Evolutionary conservation across 1,140 invertebrate genomes (phyloP), one percentile per base, ranked within the genome.

Genomic region (Galleria mellonella): DNA sequence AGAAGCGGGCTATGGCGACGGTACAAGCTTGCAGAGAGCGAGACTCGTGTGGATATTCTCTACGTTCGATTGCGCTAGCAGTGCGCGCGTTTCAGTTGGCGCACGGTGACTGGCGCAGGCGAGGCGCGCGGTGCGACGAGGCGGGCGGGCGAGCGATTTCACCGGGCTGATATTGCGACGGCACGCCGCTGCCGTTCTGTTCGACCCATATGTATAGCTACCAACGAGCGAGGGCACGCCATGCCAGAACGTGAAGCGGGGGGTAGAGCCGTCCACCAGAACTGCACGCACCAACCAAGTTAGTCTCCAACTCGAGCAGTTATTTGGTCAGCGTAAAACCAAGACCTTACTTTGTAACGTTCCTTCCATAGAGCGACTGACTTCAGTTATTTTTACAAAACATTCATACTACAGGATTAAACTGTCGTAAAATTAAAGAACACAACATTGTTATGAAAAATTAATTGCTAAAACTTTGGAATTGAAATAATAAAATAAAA

Each of bases 81-180:
- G 77, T 82, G 79, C 79, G 79, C 79, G 76, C 79, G 74, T 81
- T 83, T 77, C 79, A 78, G 76, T 77, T 83, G 79, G 79, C 79
- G 79, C 76, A 83, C 74, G 65, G 71, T 72, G 79, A 79, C 79
- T 79, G 79, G 77, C 72, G 79, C 76, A 75, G 79, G 66, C 73
- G 63, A 72, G 74, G 78, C 65, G 69, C 53, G 75, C 68, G 75
- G 73, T 64, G 72, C 63, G 72, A 52, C 68, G 74, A 65, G 55
- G 76, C 72, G 74, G 76, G 76, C 73, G 72, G 74, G 70, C 73
- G 74, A 73, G 75, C 79, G 79, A 83, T 83, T 79, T 83, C 79
- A 81, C 79, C 76, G 78, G 67, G 79, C 76, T 74, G 78, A 79
- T 78, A 81, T 79, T 81, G 79, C 79, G 74, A 76, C 79, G 75